Evolutionary conservation across 2,888 invertebrate genomes (phyloP).

Genomic region (Agrilus cyanescens): DNA sequence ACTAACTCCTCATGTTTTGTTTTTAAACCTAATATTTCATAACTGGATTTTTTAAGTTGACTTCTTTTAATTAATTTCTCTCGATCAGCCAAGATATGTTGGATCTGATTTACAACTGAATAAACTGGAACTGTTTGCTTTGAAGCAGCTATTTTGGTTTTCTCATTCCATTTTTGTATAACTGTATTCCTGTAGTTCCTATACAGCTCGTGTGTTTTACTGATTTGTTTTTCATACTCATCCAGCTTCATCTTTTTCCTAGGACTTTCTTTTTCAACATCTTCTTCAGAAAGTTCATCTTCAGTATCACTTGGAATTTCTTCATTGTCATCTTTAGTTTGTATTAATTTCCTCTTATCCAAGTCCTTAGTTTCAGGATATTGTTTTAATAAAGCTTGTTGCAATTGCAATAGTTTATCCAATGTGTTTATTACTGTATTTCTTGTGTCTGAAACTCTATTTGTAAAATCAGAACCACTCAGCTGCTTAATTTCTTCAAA

Average conservation of each 20-base stretch:
- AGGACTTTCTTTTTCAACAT: slow-evolving; percentile 24
- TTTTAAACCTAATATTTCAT: slow-evolving; percentile 51
- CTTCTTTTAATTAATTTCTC: slow-evolving; percentile 66
- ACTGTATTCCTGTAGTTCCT: slow-evolving; percentile 61
- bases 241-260: slow-evolving; percentile 43
- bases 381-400: slow-evolving; percentile 46
- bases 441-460: slow-evolving; percentile 41
- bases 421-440: slow-evolving; percentile 46
- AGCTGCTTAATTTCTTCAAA: slow-evolving; percentile 36
- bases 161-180: slow-evolving; percentile 92
- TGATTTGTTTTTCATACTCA: slow-evolving; percentile 47
- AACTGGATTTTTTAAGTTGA: slow-evolving; percentile 65
- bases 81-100: slow-evolving; percentile 70
- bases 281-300: slow-evolving; percentile 35
- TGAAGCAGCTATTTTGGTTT: slow-evolving; percentile 62
- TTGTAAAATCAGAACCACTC: slow-evolving; percentile 40
- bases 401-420: slow-evolving; percentile 51
- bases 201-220: slow-evolving; percentile 47
- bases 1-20: slow-evolving; percentile 6
- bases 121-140: slow-evolving; percentile 41
- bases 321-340: slow-evolving; percentile 39
- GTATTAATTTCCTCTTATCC: slow-evolving; percentile 3
- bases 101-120: slow-evolving; percentile 68
- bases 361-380: slow-evolving; percentile 58
- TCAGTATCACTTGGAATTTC: slow-evolving; percentile 53